Conservation (phyloP, 2,113 vertebrate species). For the Corythornis vintsioides region DNA sequence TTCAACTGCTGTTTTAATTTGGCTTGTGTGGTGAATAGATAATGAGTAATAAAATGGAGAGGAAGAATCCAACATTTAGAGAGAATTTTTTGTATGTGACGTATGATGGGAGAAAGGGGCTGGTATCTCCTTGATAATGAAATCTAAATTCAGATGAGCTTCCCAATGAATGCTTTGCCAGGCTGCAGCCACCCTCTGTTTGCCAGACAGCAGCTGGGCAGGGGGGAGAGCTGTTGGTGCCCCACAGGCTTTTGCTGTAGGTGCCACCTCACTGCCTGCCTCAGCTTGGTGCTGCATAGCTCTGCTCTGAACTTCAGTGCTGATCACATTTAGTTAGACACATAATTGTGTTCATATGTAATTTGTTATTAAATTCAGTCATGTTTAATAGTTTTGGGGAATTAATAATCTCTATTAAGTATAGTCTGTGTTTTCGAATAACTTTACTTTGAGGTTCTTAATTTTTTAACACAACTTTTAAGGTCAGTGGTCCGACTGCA, state of each 20-base stretch:
- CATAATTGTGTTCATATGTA: not conserved
- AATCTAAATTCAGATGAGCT: constrained; percentile 27
- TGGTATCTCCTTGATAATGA: not conserved
- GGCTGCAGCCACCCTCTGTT: not conserved
- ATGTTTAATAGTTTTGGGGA: constrained; percentile 8
- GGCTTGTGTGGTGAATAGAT: not conserved
- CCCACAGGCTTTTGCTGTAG: not conserved
- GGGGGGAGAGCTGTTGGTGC: not conserved
- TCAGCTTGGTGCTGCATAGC: not conserved
- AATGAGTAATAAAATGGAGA: not conserved
- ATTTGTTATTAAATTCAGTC: constrained; percentile 31
- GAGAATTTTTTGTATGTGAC: not conserved
- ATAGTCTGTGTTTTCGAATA: constrained; percentile 20
- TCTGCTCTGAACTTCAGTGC: not conserved
- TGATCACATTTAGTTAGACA: not conserved
- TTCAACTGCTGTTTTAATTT: not conserved
- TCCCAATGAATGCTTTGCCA: constrained; percentile 7
- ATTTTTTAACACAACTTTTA: constrained; percentile 73
- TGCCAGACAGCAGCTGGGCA: not conserved
- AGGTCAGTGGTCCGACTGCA: constrained; percentile 51
- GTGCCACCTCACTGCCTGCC: not conserved
- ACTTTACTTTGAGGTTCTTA: constrained; percentile 56
- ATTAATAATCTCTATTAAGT: constrained; percentile 31
- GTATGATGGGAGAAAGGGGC: not conserved
- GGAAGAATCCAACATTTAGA: not conserved